These are phyloP conservation scores for Noctilio leporinus DNA, from an alignment of 2,113 vertebrate genomes.

Conservation along the genomic window DNA sequence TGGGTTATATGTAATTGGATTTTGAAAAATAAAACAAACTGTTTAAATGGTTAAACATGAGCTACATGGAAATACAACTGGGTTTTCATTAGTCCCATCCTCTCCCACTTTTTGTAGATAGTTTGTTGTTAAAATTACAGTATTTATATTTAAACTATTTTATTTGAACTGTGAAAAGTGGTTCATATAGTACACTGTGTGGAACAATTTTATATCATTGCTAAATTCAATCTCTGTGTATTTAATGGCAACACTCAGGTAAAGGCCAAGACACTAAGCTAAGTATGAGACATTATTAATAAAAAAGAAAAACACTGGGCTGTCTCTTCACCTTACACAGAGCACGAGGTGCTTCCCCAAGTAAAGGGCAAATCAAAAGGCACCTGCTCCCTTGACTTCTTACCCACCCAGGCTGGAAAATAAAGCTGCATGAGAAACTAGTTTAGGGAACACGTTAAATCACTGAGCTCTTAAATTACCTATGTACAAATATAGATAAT, in stretches of 20 bases:
- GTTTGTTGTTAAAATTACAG: slow-evolving; percentile 43
- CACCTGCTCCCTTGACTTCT: not conserved
- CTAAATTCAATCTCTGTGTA: slow-evolving; percentile 20
- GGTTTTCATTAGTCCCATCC: slow-evolving; percentile 60
- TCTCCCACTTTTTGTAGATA: slow-evolving; percentile 33
- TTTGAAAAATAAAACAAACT: slow-evolving; percentile 45
- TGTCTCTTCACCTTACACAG: not conserved
- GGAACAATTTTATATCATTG: slow-evolving; percentile 57
- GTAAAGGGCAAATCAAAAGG: not conserved
- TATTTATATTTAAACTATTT: slow-evolving; percentile 63
- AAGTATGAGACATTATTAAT: slow-evolving; percentile 14
- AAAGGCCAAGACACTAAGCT: slow-evolving; percentile 15
- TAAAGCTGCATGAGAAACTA: not conserved
- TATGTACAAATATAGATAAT: not conserved
- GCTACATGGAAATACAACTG: slow-evolving; percentile 42
- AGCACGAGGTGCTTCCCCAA: not conserved
- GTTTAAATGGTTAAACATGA: slow-evolving; percentile 66
- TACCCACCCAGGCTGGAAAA: not conserved
- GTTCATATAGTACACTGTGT: slow-evolving; percentile 60
- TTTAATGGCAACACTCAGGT: slow-evolving; percentile 12
- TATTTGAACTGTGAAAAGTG: slow-evolving; percentile 71
- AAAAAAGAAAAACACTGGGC: not conserved
- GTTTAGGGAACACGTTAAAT: not conserved
- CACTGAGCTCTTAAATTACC: not conserved
- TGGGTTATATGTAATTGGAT: slow-evolving; percentile 69